Percentiles rank a stretch among this genome's conserved stretches.
Evolutionary conservation across 2,113 vertebrate genomes (phyloP).

Genomic region (Dromiciops gliroides): DNA sequence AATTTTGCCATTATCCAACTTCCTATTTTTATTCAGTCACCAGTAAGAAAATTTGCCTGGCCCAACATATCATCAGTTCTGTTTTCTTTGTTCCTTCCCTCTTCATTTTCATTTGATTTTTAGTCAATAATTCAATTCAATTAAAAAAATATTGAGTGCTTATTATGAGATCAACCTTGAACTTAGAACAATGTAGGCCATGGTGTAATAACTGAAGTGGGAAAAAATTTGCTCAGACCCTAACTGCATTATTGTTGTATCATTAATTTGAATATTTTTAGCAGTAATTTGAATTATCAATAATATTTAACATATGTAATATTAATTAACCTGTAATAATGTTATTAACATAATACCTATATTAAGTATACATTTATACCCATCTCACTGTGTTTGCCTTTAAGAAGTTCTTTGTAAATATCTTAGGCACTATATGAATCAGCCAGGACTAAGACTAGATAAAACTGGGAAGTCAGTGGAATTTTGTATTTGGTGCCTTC

Average conservation of each 20-base stretch:
- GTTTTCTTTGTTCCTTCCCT: constrained; percentile 12
- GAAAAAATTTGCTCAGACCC: background rate
- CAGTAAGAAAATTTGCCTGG: background rate
- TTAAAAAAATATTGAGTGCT: background rate
- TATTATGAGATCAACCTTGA: background rate
- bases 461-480: background rate
- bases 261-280: background rate
- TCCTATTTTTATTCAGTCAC: background rate
- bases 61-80: background rate
- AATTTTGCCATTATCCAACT: background rate
- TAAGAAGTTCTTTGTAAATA: background rate
- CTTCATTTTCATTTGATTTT: background rate
- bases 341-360: background rate
- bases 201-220: background rate
- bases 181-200: background rate
- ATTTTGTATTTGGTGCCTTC: background rate
- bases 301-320: background rate
- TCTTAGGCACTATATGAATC: background rate
- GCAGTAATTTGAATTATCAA: background rate
- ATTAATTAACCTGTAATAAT: no score
- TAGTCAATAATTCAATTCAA: background rate
- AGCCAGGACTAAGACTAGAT: background rate
- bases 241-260: background rate
- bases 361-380: background rate
- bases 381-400: background rate